Percentiles rank a stretch among this genome's conserved stretches.
Evolutionary conservation across 2,888 invertebrate genomes (phyloP).

Genomic region (Meliscaeva auricollis): DNA sequence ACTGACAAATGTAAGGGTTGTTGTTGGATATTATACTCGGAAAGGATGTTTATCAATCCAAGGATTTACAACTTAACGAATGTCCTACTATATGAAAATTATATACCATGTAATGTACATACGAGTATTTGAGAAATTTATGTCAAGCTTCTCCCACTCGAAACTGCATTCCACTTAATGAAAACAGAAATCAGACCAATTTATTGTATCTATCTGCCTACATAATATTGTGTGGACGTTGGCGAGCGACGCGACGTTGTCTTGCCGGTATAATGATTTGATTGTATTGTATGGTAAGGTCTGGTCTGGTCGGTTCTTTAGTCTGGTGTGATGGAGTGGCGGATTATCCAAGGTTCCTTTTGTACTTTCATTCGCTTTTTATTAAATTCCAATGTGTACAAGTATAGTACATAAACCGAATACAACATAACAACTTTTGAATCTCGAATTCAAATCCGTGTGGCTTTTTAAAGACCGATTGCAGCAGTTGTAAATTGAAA

Average conservation of each 20-base stretch:
- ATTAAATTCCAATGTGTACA: conserved; percentile 52
- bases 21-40: conserved; percentile 1
- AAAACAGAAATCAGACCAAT: conserved; percentile 43
- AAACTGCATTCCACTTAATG: conserved; percentile 33
- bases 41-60: conserved; percentile 19
- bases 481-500: conserved; percentile 18
- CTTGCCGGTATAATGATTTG: conserved; percentile 27
- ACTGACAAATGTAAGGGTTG: conserved; percentile 5
- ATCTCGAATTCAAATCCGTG: conserved; percentile 9
- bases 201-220: conserved; percentile 16
- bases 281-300: neutral
- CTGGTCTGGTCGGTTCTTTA: neutral
- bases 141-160: conserved; percentile 28
- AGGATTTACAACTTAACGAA: conserved; percentile 15
- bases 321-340: conserved; percentile 29
- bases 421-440: neutral
- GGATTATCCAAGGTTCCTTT: conserved; percentile 44
- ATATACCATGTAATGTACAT: neutral
- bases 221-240: conserved; percentile 6
- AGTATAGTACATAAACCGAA: neutral
- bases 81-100: neutral
- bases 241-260: neutral
- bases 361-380: conserved; percentile 46
- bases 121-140: neutral
- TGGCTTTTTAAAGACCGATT: conserved; percentile 1